Evolutionary conservation across 2,113 vertebrate species (phyloP), one percentile per base, ranked within the genome.

Genomic region (Menidia beryllina): DNA sequence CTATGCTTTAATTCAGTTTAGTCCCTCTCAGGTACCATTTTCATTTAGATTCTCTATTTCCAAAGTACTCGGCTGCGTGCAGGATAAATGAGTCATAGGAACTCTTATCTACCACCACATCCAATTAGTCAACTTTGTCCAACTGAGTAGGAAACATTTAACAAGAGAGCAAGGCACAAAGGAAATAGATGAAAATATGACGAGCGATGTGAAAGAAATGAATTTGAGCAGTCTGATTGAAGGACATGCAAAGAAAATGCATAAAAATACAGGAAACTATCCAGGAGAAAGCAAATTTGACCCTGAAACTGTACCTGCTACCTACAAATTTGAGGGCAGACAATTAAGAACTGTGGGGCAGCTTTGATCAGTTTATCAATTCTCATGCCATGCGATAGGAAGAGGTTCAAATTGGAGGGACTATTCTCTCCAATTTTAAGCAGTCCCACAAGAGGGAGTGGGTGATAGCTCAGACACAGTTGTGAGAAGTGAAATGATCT

Each of bases 321-420:
- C 53, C 69, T 54, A 41, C 56, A 75, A 74, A 71, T 79, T 48
- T 58, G 41, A 57, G 69, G 53, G 67, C 54, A 77, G 25, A 77
- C 41, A 49, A 79, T 61, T 38, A 36, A 57, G 20, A 77, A 41
- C 19, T 43, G 24, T 56, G 41, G 51, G 47, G 39, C 72, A 77
- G 30, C 43, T 65, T 49, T 64, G 56, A 82, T 2, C 38, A 39
- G 38, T 30, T 30, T 30, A 30, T 30, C 30, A 30, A 30, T 30
- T 69, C 73, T 52, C 81, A 81, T 87, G 78, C 76, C 58, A 70
- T 48, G 24, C 24, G 67, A 56, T 58, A 73, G 30, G 30, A 73
- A 60, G 48, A 63, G 66, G 27, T 27, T 60, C 55, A 74, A 76
- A 76, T 77, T 45, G 62, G 27, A n/a, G 26, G 39, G 47, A 36